Evolutionary conservation across 2,888 invertebrate genomes (phyloP), one percentile per base, ranked within the genome.

Genomic region (Sesamia inferens): DNA sequence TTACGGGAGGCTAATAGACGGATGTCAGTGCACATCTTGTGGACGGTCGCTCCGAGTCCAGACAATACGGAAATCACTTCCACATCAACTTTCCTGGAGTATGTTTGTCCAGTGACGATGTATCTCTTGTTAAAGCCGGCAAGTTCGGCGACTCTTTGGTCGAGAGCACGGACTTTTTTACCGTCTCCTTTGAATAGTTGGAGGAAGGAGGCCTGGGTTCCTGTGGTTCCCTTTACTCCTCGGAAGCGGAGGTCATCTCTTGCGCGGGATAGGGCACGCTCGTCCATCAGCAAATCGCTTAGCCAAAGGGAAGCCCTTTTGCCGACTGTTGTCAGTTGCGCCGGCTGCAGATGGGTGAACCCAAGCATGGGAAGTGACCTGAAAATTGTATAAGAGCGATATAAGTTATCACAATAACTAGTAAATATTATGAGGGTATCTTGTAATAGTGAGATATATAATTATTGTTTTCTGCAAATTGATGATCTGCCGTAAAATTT

Each of bases 211-310:
- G 99, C 99, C 93, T 99, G 99, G 0, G 99, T 99, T 47, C 99
- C 99, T 0, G 99, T 99, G 5, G 99, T 99, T 19, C 99, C 99
- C 94, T 99, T 99, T 14, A 99, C 99, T 13, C 99, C 99, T 31
- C 99, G 97, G 95, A 99, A 99, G 77, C 98, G 97, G 2, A 99
- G 96, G 90, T 99, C 98, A 57, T 98, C 97, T 68, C 97, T 97
- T 0, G 98, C 97, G 4, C 98, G 97, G 59, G 97, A 96, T 54
- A 99, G 91, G 44, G 98, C 98, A 14, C 97, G 97, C 89, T 99
- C 99, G 89, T 99, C 99, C 98, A 99, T 98, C 11, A 99, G 92
- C 19, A 99, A 96, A 91, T 99, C 99, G 84, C 98, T 98, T 1
- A 99, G 97, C 99, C 99, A 99, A 0, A 99, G 96, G 19, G 98